phyloP scores from a whole-genome alignment of 92 coral and sea anemone genomes.

The Palythoa caribaeorum region DNA sequence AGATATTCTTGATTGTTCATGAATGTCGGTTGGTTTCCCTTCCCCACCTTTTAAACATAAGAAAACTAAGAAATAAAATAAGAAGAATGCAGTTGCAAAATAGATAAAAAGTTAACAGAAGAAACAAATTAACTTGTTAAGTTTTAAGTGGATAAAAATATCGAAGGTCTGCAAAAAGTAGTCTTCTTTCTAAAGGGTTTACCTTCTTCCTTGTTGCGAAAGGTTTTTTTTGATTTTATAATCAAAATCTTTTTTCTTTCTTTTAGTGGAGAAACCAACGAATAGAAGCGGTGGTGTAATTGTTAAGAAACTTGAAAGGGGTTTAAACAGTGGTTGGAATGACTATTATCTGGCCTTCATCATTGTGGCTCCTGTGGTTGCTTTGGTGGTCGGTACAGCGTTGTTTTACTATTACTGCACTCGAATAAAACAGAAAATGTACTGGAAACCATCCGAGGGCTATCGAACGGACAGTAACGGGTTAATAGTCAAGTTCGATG shows the following conservation, averaged over 20 bases:
- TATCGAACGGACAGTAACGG: conserved; percentile 49
- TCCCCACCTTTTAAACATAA: too few species aligned
- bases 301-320: background rate
- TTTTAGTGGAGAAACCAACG: background rate
- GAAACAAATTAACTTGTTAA: too few species aligned
- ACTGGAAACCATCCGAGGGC: conserved; percentile 23
- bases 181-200: too few species aligned
- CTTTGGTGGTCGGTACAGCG: conserved; percentile 1
- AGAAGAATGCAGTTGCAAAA: too few species aligned
- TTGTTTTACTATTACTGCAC: conserved; percentile 17
- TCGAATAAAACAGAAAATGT: conserved; percentile 6
- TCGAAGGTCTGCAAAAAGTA: too few species aligned
- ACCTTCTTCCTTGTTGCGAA: too few species aligned
- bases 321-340: background rate
- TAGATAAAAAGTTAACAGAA: too few species aligned
- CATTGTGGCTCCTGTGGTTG: background rate
- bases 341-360: background rate
- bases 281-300: background rate
- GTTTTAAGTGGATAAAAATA: too few species aligned
- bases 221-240: too few species aligned
- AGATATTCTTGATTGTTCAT: background rate
- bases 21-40: conserved; percentile 26
- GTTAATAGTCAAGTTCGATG: conserved; percentile 50
- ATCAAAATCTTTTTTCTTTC: too few species aligned
- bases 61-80: too few species aligned